Base-by-base conservation (phyloP, 2,113 vertebrate species). In the Seriola quinqueradiata region DNA sequence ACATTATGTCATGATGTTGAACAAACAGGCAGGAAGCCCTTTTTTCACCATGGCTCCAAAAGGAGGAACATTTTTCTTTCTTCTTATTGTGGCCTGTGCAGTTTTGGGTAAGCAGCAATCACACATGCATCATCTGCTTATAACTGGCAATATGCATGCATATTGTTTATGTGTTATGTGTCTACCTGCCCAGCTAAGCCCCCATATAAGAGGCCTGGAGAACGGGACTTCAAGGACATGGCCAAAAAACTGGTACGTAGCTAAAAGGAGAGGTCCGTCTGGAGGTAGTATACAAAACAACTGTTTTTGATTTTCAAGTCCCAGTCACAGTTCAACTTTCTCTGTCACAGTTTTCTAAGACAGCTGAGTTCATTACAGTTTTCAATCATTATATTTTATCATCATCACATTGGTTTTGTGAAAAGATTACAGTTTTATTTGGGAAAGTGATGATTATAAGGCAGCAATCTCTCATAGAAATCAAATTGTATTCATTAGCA, bases 211-310 rank as follows among this genome's bases (percentile, higher is more conserved):
- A 79, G 5, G 63, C 44, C 23, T 28, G 58, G 12, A 44, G 61
- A 61, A 28, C 8, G 19, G 34, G 44, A 42, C 52, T 85, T 90
- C 68, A 87, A 36, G 42, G 40, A 73, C 38, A 66, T 74, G 14
- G 55, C 71, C 61, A 81, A 79, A 70, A 87, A 81, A 74, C 76
- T 94, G 93, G 95, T 95, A 89, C 58, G 73, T 85, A 12, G 38
- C 34, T 52, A 10, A 25, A 19, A 50, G 48, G 48, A 19, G 12
- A 48, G 52, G 16, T 19, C 46, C 14, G 36, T 16, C 32, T 38
- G 12, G 32, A 50, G 48, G 13, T 4, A 36, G 4, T 23, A 38
- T 70, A 21, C 13, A 55, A 12, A 17, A 74, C 55, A 48, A 48
- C 46, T 21, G 0, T 32, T 28, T 32, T 34, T 77, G 0, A 3